A percentile compares a stretch with the other conserved stretches of the same genome.
Conservation (phyloP, 2,888 invertebrate genomes). For the Orchesella flavescens region DNA sequence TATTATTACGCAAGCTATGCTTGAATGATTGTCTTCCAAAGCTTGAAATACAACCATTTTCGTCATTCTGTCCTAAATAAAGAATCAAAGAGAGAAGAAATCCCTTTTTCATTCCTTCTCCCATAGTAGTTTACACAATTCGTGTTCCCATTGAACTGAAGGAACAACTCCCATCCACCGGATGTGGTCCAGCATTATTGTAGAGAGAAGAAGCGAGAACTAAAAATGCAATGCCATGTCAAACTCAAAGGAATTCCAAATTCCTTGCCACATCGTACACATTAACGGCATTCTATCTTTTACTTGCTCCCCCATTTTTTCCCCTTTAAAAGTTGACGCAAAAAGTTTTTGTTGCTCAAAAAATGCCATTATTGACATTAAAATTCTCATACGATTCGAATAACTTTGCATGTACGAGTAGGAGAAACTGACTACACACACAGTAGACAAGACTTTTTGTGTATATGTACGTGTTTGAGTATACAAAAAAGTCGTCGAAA, state of each 20-base stretch:
- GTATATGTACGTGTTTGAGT: background rate
- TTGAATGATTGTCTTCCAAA: slow-evolving; percentile 49
- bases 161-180: slow-evolving; percentile 9
- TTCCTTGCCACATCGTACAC: slow-evolving; percentile 4
- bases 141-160: background rate
- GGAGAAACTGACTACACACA: background rate
- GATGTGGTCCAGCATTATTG: slow-evolving; percentile 37
- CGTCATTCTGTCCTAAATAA: slow-evolving; percentile 39
- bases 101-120: background rate
- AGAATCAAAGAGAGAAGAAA: slow-evolving; percentile 24
- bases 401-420: slow-evolving; percentile 27
- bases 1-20: slow-evolving; percentile 46
- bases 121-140: slow-evolving; percentile 22
- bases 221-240: slow-evolving; percentile 2
- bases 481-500: too few relatives aligned
- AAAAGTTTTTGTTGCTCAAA: slow-evolving; percentile 38
- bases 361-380: slow-evolving; percentile 52
- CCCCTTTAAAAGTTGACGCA: slow-evolving; percentile 17
- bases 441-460: too few relatives aligned
- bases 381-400: slow-evolving; percentile 34
- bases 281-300: background rate
- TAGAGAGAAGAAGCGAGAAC: background rate
- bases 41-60: slow-evolving; percentile 51
- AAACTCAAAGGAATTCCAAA: background rate
- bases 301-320: slow-evolving; percentile 9